phyloP scores from a whole-genome alignment of 1,140 invertebrate genomes.

The Eumaeus atala region DNA sequence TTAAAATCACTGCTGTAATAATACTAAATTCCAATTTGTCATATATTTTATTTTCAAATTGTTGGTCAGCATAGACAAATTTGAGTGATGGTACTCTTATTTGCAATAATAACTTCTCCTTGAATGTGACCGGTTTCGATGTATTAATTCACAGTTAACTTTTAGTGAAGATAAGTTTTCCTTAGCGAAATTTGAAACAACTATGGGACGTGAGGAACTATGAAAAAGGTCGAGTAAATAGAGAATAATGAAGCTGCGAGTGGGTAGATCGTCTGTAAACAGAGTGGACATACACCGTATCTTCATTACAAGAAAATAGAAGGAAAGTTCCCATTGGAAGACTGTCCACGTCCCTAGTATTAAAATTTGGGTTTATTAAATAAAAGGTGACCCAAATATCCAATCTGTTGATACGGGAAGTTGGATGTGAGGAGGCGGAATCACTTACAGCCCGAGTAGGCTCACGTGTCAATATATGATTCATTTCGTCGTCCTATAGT shows the following conservation, averaged over 20 bases:
- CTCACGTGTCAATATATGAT: no score
- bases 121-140: no score
- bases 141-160: no score
- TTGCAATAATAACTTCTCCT: no score
- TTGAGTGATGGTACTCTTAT: no score
- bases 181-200: background rate
- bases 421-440: background rate
- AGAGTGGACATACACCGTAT: constrained; percentile 17
- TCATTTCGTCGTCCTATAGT: no score
- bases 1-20: no score
- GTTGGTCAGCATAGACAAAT: no score
- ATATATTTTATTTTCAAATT: no score
- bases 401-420: constrained; percentile 27
- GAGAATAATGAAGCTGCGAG: constrained; percentile 7
- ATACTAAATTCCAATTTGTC: no score
- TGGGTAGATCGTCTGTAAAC: background rate
- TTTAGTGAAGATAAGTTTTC: no score
- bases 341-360: constrained; percentile 49
- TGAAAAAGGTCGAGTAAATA: constrained; percentile 1
- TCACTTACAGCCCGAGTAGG: background rate
- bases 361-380: constrained; percentile 66
- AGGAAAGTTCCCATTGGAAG: constrained; percentile 24
- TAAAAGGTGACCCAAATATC: constrained; percentile 49
- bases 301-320: constrained; percentile 46
- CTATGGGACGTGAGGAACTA: background rate